Percentiles rank a stretch among this genome's conserved stretches.
These are phyloP conservation scores for Pteronotus mesoamericanus DNA, from an alignment of 2,797 vertebrate species.

Conservation along the genomic window DNA sequence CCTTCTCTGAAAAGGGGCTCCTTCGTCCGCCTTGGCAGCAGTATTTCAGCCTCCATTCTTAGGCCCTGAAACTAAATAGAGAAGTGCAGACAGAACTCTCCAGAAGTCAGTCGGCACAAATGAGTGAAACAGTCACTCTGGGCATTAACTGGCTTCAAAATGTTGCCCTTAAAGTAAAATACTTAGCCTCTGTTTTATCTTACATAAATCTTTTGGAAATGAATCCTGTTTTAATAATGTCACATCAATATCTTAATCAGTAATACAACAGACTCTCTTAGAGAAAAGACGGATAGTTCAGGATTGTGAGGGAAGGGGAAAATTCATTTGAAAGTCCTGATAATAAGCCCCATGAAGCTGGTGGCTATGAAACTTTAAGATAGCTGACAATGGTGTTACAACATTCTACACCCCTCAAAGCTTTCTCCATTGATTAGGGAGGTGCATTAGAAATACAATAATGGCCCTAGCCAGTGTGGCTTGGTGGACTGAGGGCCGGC, in stretches of 20 bases:
- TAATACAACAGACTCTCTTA: not conserved
- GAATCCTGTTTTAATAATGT: not conserved
- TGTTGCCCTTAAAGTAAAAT: not conserved
- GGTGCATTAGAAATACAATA: not conserved
- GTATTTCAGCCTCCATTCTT: not conserved
- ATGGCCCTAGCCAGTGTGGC: not conserved
- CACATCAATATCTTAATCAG: not conserved
- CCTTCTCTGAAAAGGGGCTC: not conserved
- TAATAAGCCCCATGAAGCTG: not conserved
- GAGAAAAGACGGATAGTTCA: not conserved
- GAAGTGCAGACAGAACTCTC: not conserved
- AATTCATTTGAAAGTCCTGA: not conserved
- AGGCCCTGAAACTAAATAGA: not conserved
- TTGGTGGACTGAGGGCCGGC: not conserved
- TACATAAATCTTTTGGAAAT: constrained; percentile 11
- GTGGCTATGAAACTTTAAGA: not conserved
- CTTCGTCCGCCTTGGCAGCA: not conserved
- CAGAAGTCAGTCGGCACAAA: not conserved
- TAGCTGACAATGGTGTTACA: not conserved
- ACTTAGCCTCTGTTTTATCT: not conserved
- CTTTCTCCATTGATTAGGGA: not conserved
- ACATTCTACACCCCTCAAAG: not conserved
- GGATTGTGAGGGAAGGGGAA: not conserved
- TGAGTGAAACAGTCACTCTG: not conserved
- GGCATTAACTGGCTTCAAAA: not conserved